Percentiles rank a stretch among this genome's conserved stretches.
Evolutionary conservation across 2,797 vertebrate species (phyloP).

Genomic region (Amazona ochrocephala): DNA sequence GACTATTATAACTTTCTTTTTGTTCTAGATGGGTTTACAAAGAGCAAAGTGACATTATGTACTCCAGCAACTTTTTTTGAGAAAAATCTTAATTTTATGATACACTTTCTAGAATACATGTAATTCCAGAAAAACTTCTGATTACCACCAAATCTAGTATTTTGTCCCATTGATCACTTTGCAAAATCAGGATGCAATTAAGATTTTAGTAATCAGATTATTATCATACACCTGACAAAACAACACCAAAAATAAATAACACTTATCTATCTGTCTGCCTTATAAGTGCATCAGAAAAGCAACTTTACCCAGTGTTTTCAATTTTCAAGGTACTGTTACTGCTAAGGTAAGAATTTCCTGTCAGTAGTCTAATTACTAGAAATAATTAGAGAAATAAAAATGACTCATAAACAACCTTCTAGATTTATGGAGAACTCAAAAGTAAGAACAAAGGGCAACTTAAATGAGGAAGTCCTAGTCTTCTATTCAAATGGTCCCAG

Average conservation of each 20-base stretch:
- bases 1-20: neutral
- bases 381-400: slow-evolving; percentile 67
- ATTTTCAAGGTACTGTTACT: neutral
- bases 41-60: neutral
- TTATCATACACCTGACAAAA: neutral
- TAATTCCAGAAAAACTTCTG: slow-evolving; percentile 8
- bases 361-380: slow-evolving; percentile 52
- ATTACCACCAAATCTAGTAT: slow-evolving; percentile 26
- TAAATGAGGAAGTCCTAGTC: slow-evolving; percentile 75
- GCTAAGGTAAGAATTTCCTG: slow-evolving; percentile 10
- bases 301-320: neutral
- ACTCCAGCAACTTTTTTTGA: neutral
- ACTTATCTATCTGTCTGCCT: neutral
- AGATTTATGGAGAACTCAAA: slow-evolving; percentile 67
- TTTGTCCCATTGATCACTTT: slow-evolving; percentile 9
- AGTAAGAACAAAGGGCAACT: slow-evolving; percentile 80
- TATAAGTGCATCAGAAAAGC: neutral
- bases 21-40: neutral
- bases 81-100: neutral
- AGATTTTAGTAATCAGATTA: slow-evolving; percentile 30
- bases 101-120: neutral
- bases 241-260: slow-evolving; percentile 14
- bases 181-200: slow-evolving; percentile 24
- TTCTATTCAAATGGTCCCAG: slow-evolving; percentile 81
- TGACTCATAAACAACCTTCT: slow-evolving; percentile 1